Percentiles rank a stretch among this genome's conserved stretches.
phyloP scores from a whole-genome alignment of 2,113 vertebrate species.

The Dromas ardeola region DNA sequence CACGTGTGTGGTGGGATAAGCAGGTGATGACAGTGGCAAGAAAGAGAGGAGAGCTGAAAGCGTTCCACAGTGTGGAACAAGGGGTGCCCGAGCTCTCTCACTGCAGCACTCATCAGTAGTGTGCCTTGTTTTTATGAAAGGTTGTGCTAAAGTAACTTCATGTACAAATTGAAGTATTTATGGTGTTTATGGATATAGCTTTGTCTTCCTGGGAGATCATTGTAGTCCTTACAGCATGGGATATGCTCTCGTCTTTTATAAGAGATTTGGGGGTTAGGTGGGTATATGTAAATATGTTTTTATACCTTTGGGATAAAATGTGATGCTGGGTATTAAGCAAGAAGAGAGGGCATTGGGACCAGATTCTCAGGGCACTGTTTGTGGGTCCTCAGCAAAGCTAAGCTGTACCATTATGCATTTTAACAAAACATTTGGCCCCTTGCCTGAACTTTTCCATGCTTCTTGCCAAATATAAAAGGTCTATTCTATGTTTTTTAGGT shows the following conservation, averaged over 20 bases:
- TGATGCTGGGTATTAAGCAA: neutral
- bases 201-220: neutral
- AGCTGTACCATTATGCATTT: neutral
- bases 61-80: neutral
- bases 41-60: neutral
- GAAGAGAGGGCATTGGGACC: neutral
- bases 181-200: neutral
- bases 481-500: constrained; percentile 14
- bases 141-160: neutral
- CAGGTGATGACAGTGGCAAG: neutral
- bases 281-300: neutral
- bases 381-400: neutral
- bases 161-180: neutral
- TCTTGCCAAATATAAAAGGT: constrained; percentile 55
- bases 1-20: neutral
- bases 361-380: neutral
- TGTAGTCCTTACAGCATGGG: neutral
- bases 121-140: neutral
- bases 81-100: neutral
- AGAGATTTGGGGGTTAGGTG: neutral
- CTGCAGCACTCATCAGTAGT: neutral
- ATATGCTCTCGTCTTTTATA: neutral
- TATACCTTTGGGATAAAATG: neutral
- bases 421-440: constrained; percentile 18
- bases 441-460: constrained; percentile 48